Evolutionary conservation across 2,888 invertebrate species (phyloP), one percentile per base, ranked within the genome.

Genomic region (Helleia helle): DNA sequence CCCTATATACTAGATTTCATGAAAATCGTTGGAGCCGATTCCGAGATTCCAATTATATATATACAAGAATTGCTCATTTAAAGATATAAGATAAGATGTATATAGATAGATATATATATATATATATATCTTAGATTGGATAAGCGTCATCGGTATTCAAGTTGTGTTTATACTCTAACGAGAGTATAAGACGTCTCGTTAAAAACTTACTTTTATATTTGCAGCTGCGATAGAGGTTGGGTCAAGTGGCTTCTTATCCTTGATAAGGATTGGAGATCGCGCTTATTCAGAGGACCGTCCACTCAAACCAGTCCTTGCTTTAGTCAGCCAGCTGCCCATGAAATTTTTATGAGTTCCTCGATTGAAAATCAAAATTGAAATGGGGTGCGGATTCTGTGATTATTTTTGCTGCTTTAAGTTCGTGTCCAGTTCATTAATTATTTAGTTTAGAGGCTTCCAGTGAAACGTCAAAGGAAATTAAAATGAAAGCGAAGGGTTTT

Each of bases 261-360:
- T 62, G 50, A 62, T 62, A 54, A 65, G 69, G 70, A 71, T 69
- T 68, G 67, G 71, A 71, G 75, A 74, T 70, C 66, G 71, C 60
- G 70, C 67, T 65, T 65, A 58, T 67, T 65, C 36, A 42, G 50
- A 55, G 56, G 59, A 61, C 62, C 54, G 63, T 58, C 58, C 63
- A 64, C 62, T 59, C 60, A 59, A 63, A 56, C 55, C 56, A 57
- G 61, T 59, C 57, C 56, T 54, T 53, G 52, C 51, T 56, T 65
- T 34, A 63, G 61, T 61, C 69, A 9, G n/a, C 36, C 25, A 14
- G 14, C 26, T 68, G 65, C 69, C 58, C 63, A 45, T 27, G 22
- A 31, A 18, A 17, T 43, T 43, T 38, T 40, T 45, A 31, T 34
- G 25, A 25, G n/a, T 25, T 36, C 26, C 18, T 25, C 6, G 22